phyloP scores from a whole-genome alignment of 1,140 invertebrate species.

The Drosophila parabipectinata region DNA sequence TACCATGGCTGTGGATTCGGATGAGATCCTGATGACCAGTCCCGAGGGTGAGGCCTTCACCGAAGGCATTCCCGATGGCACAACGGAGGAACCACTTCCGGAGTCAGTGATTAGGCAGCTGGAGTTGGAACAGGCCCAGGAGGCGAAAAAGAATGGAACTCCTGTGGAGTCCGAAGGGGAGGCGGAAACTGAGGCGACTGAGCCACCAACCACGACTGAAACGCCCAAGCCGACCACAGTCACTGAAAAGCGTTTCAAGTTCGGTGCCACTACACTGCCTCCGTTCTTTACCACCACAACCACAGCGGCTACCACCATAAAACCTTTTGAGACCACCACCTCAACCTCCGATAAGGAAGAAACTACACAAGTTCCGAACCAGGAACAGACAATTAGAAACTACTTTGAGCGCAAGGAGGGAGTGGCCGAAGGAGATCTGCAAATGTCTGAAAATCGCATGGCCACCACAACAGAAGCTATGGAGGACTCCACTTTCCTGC shows the following conservation, averaged over 20 bases:
- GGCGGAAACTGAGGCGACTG: background rate
- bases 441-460: conserved; percentile 29
- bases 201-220: conserved; percentile 10
- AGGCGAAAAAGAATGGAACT: background rate
- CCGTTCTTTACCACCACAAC: background rate
- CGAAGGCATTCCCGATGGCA: background rate
- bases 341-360: background rate
- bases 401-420: background rate
- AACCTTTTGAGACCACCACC: background rate
- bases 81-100: conserved; percentile 56
- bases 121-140: conserved; percentile 22
- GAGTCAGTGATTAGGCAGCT: conserved; percentile 53
- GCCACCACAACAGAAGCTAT: conserved; percentile 18
- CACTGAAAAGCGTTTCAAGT: background rate
- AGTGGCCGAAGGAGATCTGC: background rate
- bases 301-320: background rate
- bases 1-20: conserved; percentile 42
- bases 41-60: conserved; percentile 33
- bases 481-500: background rate
- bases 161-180: background rate
- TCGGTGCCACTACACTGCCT: conserved; percentile 10
- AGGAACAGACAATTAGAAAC: conserved; percentile 2
- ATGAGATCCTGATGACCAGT: conserved; percentile 52
- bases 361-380: conserved; percentile 7
- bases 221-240: background rate